Evolutionary conservation across 2,888 invertebrate genomes (phyloP), one percentile per base, ranked within the genome.

Genomic region (Steinernema hermaphroditum): DNA sequence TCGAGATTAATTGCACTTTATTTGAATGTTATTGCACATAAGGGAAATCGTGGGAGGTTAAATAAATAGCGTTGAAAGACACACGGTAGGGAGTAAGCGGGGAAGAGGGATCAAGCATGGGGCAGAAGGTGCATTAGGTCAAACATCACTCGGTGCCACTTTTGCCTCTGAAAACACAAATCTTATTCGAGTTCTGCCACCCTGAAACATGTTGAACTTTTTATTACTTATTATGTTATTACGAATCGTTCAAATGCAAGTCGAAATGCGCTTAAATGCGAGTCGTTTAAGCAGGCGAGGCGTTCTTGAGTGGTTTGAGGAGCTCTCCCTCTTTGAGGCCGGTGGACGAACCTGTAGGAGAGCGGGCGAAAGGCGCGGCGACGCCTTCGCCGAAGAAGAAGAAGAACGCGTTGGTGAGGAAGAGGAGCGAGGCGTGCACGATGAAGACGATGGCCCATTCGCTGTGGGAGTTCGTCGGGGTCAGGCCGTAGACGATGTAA

Each of bases 371-470:
- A 9, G 69, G 43, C 4, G 77, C 77, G 32, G 77, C 68, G 29
- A 69, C 68, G 16, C 77, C 77, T n/a, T 49, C 62, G 37, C 77
- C 75, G 46, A 75, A 54, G 27, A 71, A 22, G 32, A 62, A 69
- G 54, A 77, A 78, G 37, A 80, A 46, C n/a, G 50, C 74, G 70
- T 69, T 72, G 37, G 68, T 50, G 49, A 77, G 22, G 29, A 80
- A 24, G 19, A 79, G 69, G 16, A 75, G 37, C 19, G 69, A 68
- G 37, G 76, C 78, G 69, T 72, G 68, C 4, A 76, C 27, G 49
- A 73, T 37, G 74, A 81, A 79, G 19, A 81, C 72, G n/a, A 27
- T 14, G n/a, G 73, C 34, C 79, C 79, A 79, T 34, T 77, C 76
- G 43, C 41, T 54, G 29, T 54, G 62, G 37, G 41, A 43, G 32